These are phyloP conservation scores for Busseola fusca DNA, from an alignment of 2,888 invertebrate genomes.

Conservation along the genomic window DNA sequence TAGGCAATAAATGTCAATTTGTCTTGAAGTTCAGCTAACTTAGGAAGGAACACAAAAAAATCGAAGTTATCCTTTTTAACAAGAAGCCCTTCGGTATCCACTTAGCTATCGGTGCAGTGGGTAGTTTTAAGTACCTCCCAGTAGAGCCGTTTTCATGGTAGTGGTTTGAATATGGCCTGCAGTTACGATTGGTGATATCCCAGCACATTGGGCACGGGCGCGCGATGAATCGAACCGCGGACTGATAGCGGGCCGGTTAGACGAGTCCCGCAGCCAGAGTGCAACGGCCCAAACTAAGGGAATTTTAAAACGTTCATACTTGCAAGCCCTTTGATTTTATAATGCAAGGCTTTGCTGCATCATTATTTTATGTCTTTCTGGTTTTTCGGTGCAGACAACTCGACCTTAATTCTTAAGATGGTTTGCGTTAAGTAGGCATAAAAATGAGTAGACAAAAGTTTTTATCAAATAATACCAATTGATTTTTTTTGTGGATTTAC, in stretches of 20 bases:
- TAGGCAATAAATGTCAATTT: too few relatives aligned
- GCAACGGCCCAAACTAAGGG: slow-evolving; percentile 88
- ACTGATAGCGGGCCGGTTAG: slow-evolving; percentile 88
- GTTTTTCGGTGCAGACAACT: slow-evolving; percentile 4
- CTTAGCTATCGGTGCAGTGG: slow-evolving; percentile 8
- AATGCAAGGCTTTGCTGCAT: slow-evolving; percentile 52
- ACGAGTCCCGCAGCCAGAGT: slow-evolving; percentile 85
- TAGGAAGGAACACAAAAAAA: slow-evolving; percentile 4
- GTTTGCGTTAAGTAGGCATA: slow-evolving; percentile 10
- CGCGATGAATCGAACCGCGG: slow-evolving; percentile 86
- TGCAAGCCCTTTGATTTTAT: slow-evolving; percentile 82
- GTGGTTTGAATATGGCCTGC: slow-evolving; percentile 75
- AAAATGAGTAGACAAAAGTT: not conserved
- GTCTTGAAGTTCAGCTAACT: not conserved
- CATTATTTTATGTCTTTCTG: slow-evolving; percentile 33
- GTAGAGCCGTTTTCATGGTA: slow-evolving; percentile 63
- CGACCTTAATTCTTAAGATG: not conserved
- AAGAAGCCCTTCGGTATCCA: not conserved
- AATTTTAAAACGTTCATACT: slow-evolving; percentile 86
- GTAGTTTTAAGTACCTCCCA: slow-evolving; percentile 22
- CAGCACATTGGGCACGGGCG: slow-evolving; percentile 78
- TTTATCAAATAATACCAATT: not conserved
- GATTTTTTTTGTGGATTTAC: not conserved
- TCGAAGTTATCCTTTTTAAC: not conserved
- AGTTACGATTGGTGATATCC: slow-evolving; percentile 84